Base-by-base conservation (phyloP, 2,888 invertebrate species). In the Pheosia tremula region DNA sequence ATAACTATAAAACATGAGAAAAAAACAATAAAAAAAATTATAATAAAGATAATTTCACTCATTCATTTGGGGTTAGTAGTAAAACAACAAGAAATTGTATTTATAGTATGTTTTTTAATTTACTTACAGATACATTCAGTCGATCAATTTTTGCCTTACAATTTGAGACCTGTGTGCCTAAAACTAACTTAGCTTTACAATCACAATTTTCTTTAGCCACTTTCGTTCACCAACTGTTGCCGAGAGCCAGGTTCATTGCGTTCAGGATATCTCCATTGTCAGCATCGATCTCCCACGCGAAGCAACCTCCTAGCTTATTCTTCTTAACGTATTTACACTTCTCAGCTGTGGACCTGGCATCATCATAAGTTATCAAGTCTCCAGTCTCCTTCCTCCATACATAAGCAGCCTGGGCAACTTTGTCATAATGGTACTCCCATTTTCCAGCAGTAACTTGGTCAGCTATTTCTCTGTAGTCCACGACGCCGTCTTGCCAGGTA, bases 401-500 rank as follows among this genome's bases (percentile, higher is more conserved):
- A 63, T 91, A 93, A 0, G 93, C 90, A 0, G 93, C 93, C 67
- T 93, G 89, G 1, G 93, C 93, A 3, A 90, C 87, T 11, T 83
- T 89, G 57, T 93, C 93, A 38, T 93, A 93, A 52, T 86, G 86
- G 68, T 93, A 93, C 65, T 93, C 89, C 93, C 93, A 93, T 68
- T 91, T 86, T 0, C 90, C 90, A 62, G 81, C 78, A 9, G 91
- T 89, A 6, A 93, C 88, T 60, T 89, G 93, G 3, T 81, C 89
- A 0, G 91, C 93, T 3, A 93, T 90, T 60, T 91, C 91, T 67
- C 93, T 88, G 64, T 93, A 93, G 67, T 93, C 93, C 0, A 93
- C 93, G 0, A 93, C 93, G 9, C 93, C 93, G 5, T 93, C 93
- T 63, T 93, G 93, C 93, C 93, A 93, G 0, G 93, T 90, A 1